These are phyloP conservation scores for Scomber colias DNA, from an alignment of 2,113 vertebrate species.

Conservation along the genomic window DNA sequence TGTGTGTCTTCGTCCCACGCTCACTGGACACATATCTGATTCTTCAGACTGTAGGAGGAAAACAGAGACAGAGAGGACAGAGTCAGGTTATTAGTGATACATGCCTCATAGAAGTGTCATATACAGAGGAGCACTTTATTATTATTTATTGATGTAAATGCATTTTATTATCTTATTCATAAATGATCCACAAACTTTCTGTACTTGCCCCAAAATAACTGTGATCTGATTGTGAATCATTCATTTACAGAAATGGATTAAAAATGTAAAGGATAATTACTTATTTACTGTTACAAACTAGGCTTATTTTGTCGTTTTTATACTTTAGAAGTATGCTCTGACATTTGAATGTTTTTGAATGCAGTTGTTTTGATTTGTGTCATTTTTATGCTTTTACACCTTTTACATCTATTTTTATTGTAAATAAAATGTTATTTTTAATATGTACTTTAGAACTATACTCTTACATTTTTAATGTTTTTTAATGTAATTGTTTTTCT, in stretches of 20 bases:
- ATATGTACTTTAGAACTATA: too few relatives aligned
- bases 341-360: too few relatives aligned
- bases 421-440: too few relatives aligned
- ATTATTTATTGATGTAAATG: not conserved
- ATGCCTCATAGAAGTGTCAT: not conserved
- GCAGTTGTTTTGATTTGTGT: too few relatives aligned
- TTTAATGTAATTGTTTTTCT: too few relatives aligned
- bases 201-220: not conserved
- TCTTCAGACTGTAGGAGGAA: constrained; percentile 83
- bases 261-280: too few relatives aligned
- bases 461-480: too few relatives aligned
- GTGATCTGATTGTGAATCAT: not conserved
- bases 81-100: not conserved
- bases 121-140: not conserved
- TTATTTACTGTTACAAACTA: too few relatives aligned
- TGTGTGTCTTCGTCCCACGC: constrained; percentile 30
- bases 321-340: too few relatives aligned
- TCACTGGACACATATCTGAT: constrained; percentile 87
- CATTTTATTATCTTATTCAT: not conserved
- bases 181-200: not conserved
- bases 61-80: constrained; percentile 33
- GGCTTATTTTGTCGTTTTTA: too few relatives aligned
- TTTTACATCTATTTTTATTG: too few relatives aligned
- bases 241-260: not conserved
- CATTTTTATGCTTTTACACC: too few relatives aligned